Base-by-base conservation (phyloP, 2,113 vertebrate genomes). In the Chaetodon auriga region DNA sequence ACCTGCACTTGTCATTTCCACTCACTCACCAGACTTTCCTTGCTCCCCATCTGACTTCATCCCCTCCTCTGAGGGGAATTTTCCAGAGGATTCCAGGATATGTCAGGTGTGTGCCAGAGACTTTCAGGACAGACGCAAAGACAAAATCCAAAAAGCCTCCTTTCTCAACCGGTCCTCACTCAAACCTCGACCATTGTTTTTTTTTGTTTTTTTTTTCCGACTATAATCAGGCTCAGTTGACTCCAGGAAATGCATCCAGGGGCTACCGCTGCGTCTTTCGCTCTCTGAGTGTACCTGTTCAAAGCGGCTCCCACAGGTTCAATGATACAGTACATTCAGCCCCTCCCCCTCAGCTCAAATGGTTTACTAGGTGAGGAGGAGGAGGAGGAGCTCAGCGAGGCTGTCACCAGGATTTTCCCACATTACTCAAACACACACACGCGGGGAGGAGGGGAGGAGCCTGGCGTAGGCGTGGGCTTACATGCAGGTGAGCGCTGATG, bases 11-110 rank as follows among this genome's bases (percentile, higher is more conserved):
- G 66, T 65, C 82, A 15, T 68, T 66, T 76, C 53, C 87, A 91
- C 95, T 87, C 87, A 95, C 96, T 90, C 93, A 96, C 95, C 96
- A 16, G 92, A 89, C 77, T 92, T 90, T 85, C 82, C 86, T 82
- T 95, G 88, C 86, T 96, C 96, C 76, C 90, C 88, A 86, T 95
- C 96, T 19, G 94, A 93, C 92, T 92, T 92, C 94, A 95, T 94
- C 74, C 76, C 93, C 89, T 91, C 89, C 88, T 62, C 80, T 2
- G 85, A 82, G 87, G 85, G 87, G 70, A 76, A 53, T 62, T 78
- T 84, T 80, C 75, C 78, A 19, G 68, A 62, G 75, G 86, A 83
- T 84, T 95, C 92, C 93, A 94, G 92, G 89, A 83, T 93, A 71
- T 83, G 86, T 90, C 84, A 86, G 82, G 68, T 87, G 66, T 51